Evolutionary conservation across 2,888 invertebrate genomes (phyloP).

Genomic region (Ectemnius cavifrons): DNA sequence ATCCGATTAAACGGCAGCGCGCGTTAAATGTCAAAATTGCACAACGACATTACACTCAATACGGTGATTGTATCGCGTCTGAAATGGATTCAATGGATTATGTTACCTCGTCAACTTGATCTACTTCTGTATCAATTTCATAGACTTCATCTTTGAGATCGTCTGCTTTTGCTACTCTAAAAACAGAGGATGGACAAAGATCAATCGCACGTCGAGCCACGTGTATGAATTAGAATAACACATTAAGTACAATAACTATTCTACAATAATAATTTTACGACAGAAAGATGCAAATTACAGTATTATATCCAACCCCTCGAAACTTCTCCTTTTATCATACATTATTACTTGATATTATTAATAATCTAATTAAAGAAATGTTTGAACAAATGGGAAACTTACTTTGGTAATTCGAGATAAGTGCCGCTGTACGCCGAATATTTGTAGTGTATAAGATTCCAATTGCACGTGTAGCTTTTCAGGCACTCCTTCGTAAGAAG

Average conservation of each 20-base stretch:
- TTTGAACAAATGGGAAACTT: constrained; percentile 61
- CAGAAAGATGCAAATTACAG: too few species aligned
- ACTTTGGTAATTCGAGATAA: constrained; percentile 92
- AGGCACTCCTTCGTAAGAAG: constrained; percentile 85
- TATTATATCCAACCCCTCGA: too few species aligned
- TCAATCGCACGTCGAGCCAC: too few species aligned
- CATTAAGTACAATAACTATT: too few species aligned
- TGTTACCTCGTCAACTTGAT: constrained; percentile 86
- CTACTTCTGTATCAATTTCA: constrained; percentile 92
- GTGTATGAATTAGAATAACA: background rate
- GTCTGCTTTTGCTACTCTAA: constrained; percentile 78
- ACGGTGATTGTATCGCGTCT: too few species aligned
- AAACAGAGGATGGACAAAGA: constrained; percentile 12
- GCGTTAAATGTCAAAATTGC: too few species aligned
- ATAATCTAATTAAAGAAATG: constrained; percentile 13
- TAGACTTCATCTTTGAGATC: constrained; percentile 90
- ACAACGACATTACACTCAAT: too few species aligned
- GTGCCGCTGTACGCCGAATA: constrained; percentile 93
- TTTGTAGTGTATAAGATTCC: constrained; percentile 95
- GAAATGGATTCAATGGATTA: background rate
- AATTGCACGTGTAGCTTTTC: constrained; percentile 90
- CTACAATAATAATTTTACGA: too few species aligned
- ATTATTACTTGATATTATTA: background rate
- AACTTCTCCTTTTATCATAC: background rate
- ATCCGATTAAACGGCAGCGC: too few species aligned